Conservation (phyloP, 2,113 vertebrate species). For the Martes martes region DNA sequence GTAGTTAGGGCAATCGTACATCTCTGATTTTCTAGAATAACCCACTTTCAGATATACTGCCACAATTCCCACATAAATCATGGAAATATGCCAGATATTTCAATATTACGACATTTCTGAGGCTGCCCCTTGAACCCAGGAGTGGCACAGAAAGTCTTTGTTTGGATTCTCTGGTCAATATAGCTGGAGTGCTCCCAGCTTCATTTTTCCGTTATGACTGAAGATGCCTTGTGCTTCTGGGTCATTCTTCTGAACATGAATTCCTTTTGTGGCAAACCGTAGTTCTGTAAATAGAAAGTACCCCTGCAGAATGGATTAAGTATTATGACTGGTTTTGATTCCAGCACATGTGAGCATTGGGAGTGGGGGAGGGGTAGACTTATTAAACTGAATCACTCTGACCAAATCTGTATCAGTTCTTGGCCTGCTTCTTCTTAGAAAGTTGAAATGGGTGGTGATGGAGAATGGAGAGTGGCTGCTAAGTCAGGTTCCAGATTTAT, state of each 20-base stretch:
- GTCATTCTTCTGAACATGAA: neutral
- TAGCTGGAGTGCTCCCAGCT: slow-evolving; percentile 1
- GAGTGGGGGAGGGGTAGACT: neutral
- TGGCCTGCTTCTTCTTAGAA: neutral
- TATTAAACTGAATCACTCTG: neutral
- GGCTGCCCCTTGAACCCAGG: slow-evolving; percentile 57
- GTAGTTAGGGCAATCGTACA: slow-evolving; percentile 44
- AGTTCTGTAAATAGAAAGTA: neutral
- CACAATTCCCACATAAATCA: slow-evolving; percentile 63
- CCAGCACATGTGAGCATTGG: neutral
- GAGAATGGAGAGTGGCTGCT: neutral
- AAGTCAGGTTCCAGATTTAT: slow-evolving; percentile 61
- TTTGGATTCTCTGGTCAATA: slow-evolving; percentile 43
- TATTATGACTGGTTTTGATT: neutral
- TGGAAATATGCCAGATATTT: slow-evolving; percentile 63
- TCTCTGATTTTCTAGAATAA: slow-evolving; percentile 65
- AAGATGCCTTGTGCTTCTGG: slow-evolving; percentile 21
- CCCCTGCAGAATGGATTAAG: neutral
- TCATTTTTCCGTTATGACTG: slow-evolving; percentile 51
- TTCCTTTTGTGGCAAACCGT: neutral
- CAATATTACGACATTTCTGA: slow-evolving; percentile 43
- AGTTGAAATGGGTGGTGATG: neutral
- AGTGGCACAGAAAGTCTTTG: slow-evolving; percentile 55
- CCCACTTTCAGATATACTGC: slow-evolving; percentile 47
- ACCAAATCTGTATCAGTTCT: neutral